Conservation (phyloP, 2,113 vertebrate species). For the Indicator indicator region DNA sequence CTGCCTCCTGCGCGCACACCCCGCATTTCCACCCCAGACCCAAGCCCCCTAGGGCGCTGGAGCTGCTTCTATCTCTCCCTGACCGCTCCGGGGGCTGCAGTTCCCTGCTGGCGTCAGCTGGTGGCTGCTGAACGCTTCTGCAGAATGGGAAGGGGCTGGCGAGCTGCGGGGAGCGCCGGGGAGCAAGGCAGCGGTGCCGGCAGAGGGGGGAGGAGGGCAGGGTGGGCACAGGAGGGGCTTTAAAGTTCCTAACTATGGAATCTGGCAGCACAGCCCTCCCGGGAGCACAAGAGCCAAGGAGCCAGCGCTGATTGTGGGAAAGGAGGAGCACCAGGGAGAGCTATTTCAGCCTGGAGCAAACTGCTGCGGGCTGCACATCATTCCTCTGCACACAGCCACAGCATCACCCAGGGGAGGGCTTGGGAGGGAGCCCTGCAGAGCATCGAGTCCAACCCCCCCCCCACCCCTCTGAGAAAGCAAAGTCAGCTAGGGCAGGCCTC, state of each 20-base stretch:
- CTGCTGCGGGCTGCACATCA: neutral
- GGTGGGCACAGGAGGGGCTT: neutral
- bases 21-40: neutral
- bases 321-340: neutral
- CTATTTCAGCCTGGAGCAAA: neutral
- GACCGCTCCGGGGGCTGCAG: neutral
- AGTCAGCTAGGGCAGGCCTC: too few species aligned
- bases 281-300: neutral
- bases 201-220: neutral
- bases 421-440: too few species aligned
- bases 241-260: neutral
- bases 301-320: neutral
- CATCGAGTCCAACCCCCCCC: too few species aligned
- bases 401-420: too few species aligned
- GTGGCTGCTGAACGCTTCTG: conserved; percentile 38
- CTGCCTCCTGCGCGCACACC: neutral
- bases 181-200: neutral
- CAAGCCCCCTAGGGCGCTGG: neutral
- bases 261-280: neutral
- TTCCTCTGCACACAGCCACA: neutral
- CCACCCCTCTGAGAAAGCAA: too few species aligned
- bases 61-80: neutral
- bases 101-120: conserved; percentile 59
- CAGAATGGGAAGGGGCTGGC: neutral
- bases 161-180: neutral